Evolutionary conservation across 2,113 vertebrate species (phyloP).

Genomic region (Lepidothrix coronata): DNA sequence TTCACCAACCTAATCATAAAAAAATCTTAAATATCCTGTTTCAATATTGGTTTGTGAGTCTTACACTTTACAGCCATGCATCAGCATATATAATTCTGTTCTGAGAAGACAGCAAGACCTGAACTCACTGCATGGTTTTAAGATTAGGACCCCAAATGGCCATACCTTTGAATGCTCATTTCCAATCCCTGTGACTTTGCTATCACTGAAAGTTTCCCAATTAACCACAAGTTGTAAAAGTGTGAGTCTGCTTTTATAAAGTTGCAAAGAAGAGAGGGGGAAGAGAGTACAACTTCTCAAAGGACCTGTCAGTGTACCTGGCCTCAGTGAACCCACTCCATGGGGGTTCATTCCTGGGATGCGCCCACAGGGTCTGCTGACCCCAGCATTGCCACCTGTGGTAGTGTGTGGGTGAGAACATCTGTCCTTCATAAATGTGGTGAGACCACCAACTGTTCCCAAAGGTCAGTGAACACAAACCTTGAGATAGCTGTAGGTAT

Average conservation of each 20-base stretch:
- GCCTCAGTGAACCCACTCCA: neutral
- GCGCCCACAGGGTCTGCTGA: neutral
- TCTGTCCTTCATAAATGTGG: conserved; percentile 32
- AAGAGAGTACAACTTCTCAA: neutral
- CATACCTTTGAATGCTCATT: neutral
- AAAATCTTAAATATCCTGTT: neutral
- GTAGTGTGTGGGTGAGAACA: neutral
- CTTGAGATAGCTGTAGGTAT: conserved; percentile 9
- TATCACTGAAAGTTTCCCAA: neutral
- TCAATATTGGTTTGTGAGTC: neutral
- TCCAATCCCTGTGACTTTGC: neutral
- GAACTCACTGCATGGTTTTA: neutral
- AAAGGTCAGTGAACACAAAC: conserved; percentile 55
- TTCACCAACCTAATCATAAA: neutral
- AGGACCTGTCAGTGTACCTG: neutral
- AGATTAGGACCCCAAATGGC: neutral
- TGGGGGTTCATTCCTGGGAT: neutral
- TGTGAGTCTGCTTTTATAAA: neutral
- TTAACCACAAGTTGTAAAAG: neutral
- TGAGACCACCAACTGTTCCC: conserved; percentile 52
- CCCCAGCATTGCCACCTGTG: neutral
- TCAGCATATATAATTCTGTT: neutral
- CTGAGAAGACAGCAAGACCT: neutral
- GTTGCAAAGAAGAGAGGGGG: neutral
- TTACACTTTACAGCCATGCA: neutral